Percentiles rank a stretch among this genome's conserved stretches.
These are phyloP conservation scores for Cephus sareptanus DNA, from an alignment of 2,888 invertebrate species.

Conservation along the genomic window DNA sequence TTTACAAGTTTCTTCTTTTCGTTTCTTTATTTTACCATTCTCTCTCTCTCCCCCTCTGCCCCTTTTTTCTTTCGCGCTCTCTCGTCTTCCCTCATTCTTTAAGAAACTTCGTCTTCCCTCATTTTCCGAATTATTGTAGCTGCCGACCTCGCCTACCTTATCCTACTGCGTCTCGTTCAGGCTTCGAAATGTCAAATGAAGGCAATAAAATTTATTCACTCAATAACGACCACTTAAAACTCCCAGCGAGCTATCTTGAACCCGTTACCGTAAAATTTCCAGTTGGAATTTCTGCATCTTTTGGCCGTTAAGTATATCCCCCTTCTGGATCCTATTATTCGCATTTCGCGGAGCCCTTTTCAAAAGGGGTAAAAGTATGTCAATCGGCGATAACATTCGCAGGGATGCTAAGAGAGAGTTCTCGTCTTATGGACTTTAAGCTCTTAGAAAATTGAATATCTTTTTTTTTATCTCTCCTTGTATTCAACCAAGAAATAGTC, in stretches of 20 bases:
- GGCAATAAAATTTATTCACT: background rate
- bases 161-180: background rate
- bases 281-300: background rate
- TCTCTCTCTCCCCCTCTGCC: too few species aligned
- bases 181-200: background rate
- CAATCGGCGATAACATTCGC: background rate
- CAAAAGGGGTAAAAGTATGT: background rate
- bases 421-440: background rate
- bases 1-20: too few species aligned
- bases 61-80: too few species aligned
- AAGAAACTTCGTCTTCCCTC: background rate
- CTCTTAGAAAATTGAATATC: background rate
- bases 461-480: background rate
- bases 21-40: too few species aligned
- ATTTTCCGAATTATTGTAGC: background rate
- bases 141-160: background rate
- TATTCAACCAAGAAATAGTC: background rate
- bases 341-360: background rate
- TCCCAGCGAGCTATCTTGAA: background rate
- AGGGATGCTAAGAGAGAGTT: background rate
- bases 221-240: slow-evolving; percentile 8
- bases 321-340: background rate
- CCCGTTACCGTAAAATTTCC: background rate
- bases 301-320: background rate
- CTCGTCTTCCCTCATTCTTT: background rate